A percentile compares a stretch with the other conserved stretches of the same genome.
Evolutionary conservation across 92 coral and sea anemone species (phyloP).

Genomic region (Zoanthus gigantus): DNA sequence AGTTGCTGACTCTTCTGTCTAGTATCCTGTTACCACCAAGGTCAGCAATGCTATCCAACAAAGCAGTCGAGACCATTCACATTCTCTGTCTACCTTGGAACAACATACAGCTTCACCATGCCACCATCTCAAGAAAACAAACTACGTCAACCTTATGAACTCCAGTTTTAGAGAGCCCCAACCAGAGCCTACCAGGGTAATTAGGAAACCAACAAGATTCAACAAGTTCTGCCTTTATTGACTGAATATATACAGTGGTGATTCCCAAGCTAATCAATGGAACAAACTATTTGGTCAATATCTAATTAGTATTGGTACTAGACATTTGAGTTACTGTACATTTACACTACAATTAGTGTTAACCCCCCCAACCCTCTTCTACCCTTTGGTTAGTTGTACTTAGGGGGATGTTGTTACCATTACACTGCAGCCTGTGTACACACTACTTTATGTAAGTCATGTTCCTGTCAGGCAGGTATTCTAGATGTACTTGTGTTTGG

Average conservation of each 20-base stretch:
- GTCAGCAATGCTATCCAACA: conserved; percentile 23
- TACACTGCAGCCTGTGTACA: no score
- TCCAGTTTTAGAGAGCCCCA: conserved; percentile 30
- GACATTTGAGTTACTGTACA: neutral
- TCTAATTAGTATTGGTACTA: conserved; percentile 2
- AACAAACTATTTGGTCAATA: conserved; percentile 12
- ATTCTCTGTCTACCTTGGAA: conserved; percentile 15
- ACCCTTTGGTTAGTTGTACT: neutral
- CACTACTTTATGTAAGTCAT: no score
- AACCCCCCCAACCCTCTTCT: neutral
- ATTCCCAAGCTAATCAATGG: conserved; percentile 4
- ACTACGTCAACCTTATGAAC: neutral
- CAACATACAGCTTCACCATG: conserved; percentile 21
- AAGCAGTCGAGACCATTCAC: conserved; percentile 14
- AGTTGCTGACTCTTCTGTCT: conserved; percentile 24
- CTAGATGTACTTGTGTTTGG: no score
- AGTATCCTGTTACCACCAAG: conserved; percentile 29
- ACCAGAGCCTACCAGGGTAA: neutral
- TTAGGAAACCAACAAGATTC: neutral
- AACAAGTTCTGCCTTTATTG: neutral
- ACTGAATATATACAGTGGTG: neutral
- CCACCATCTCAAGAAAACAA: conserved; percentile 8
- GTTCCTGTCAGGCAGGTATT: no score
- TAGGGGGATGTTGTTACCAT: no score
- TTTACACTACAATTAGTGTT: neutral